These are phyloP conservation scores for Glandiceps talaboti DNA, from an alignment of 53 echinoderm and acorn worm genomes.

Conservation along the genomic window DNA sequence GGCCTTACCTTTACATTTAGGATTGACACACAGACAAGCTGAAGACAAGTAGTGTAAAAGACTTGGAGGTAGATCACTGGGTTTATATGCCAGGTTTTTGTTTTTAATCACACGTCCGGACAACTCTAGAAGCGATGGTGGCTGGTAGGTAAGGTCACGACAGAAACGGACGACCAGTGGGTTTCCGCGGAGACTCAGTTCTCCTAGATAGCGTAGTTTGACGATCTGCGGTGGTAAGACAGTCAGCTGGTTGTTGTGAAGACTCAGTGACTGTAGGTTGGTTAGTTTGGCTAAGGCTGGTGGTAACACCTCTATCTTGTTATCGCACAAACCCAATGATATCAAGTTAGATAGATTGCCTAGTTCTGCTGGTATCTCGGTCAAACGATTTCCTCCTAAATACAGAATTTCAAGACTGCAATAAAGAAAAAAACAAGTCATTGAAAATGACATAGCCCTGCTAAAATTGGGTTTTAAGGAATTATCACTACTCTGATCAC, in stretches of 20 bases:
- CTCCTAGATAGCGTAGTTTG: slow-evolving; percentile 61
- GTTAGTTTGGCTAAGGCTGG: slow-evolving; percentile 44
- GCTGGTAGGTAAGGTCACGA: slow-evolving; percentile 79
- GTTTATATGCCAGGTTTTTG: slow-evolving; percentile 27
- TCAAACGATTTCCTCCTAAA: slow-evolving; percentile 76
- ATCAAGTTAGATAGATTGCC: slow-evolving; percentile 33
- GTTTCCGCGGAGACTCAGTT: slow-evolving; percentile 78
- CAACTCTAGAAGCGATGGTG: slow-evolving; percentile 69
- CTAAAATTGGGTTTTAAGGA: no score
- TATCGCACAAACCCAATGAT: slow-evolving; percentile 70
- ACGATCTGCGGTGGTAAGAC: slow-evolving; percentile 83
- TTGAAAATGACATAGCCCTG: no score
- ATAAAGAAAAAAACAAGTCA: no score
- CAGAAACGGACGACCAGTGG: slow-evolving; percentile 89
- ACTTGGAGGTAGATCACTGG: slow-evolving; percentile 37
- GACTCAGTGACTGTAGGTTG: slow-evolving; percentile 55
- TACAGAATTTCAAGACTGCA: slow-evolving; percentile 71
- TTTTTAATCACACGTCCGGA: slow-evolving; percentile 62
- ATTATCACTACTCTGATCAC: no score
- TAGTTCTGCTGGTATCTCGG: slow-evolving; percentile 43
- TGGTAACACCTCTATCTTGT: slow-evolving; percentile 60
- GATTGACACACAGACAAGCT: slow-evolving; percentile 66
- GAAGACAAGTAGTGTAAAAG: slow-evolving; percentile 52
- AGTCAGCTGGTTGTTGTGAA: slow-evolving; percentile 82
- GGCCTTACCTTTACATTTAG: slow-evolving; percentile 71